A percentile compares a stretch with the other conserved stretches of the same genome.
phyloP scores from a whole-genome alignment of 2,888 invertebrate genomes.

The Pseudococcus viburni region DNA sequence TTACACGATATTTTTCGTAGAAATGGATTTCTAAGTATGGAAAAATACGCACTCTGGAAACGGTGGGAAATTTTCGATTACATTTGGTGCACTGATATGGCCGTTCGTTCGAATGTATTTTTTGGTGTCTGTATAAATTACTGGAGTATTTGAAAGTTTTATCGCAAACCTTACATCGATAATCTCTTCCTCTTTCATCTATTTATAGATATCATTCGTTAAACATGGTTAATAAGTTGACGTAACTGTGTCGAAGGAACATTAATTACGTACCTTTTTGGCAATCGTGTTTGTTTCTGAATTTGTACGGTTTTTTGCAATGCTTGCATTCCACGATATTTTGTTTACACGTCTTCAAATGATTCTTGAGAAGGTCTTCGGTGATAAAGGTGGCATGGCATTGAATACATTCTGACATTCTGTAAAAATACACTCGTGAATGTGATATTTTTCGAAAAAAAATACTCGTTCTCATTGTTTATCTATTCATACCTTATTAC shows the following conservation, averaged over 20 bases:
- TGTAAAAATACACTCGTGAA: background rate
- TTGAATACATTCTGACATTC: constrained; percentile 18
- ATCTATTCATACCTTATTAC: background rate
- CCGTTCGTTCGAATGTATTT: background rate
- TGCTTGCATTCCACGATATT: background rate
- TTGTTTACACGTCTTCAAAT: background rate
- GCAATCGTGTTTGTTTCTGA: background rate
- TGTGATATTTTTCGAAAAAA: background rate
- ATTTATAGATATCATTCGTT: background rate
- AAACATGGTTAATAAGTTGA: background rate
- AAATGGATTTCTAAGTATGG: background rate
- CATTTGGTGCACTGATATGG: constrained; percentile 26
- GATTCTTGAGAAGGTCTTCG: background rate
- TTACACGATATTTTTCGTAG: background rate
- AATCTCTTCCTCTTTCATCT: background rate
- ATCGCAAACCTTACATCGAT: constrained; percentile 10
- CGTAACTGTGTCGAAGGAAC: background rate
- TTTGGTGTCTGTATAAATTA: constrained; percentile 47
- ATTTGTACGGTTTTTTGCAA: background rate
- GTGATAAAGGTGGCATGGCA: background rate
- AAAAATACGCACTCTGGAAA: constrained; percentile 4
- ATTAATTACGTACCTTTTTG: background rate
- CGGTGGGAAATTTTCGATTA: constrained; percentile 20
- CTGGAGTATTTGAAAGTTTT: constrained; percentile 19
- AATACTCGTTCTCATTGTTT: background rate